Conservation (phyloP, 2,113 vertebrate genomes). For the Puma concolor region DNA sequence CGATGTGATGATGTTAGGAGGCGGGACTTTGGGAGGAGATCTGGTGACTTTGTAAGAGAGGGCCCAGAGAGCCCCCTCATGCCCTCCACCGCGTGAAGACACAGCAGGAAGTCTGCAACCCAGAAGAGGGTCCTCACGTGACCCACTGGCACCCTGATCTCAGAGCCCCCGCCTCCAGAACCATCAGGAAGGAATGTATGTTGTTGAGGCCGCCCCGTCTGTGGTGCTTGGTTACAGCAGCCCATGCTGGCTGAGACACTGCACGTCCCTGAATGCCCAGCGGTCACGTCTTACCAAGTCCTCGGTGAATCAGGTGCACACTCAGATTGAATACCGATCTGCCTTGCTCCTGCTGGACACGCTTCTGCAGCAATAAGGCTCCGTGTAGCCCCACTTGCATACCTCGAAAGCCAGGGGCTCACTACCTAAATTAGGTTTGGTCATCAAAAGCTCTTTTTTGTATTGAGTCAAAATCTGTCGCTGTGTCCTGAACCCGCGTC, state of each 20-base stretch:
- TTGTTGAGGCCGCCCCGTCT: no score
- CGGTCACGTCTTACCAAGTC: neutral
- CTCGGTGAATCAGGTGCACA: neutral
- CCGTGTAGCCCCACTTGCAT: neutral
- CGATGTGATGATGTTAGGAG: neutral
- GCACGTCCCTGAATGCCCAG: no score
- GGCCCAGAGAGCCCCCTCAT: no score
- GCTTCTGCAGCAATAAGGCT: no score
- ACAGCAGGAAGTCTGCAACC: no score
- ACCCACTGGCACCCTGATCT: no score
- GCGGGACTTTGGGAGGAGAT: no score
- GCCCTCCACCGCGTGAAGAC: no score
- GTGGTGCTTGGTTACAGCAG: no score
- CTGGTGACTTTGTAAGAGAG: no score
- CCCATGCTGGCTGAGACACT: neutral
- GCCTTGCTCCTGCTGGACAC: neutral
- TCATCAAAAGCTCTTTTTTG: neutral
- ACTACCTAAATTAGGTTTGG: neutral
- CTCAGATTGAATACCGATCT: neutral
- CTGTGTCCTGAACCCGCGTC: neutral
- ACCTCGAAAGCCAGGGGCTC: neutral
- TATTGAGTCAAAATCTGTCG: neutral
- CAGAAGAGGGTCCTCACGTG: no score
- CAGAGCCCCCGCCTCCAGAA: neutral
- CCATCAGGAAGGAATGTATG: no score